Base-by-base conservation (phyloP, 2,888 invertebrate species). In the Heliconius ethilla region DNA sequence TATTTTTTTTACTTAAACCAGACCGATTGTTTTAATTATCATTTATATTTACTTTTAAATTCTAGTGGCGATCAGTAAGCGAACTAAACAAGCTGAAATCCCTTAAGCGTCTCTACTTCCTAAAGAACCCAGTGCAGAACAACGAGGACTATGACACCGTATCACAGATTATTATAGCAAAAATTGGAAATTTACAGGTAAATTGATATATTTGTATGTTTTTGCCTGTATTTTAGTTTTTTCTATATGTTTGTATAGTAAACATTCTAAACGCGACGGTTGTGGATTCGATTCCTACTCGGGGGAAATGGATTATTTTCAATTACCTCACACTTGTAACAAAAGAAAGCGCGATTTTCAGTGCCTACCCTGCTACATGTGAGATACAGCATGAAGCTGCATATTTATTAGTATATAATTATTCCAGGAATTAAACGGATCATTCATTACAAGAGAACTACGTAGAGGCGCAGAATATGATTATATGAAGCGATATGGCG, bases 401-500 rank as follows among this genome's bases (percentile, higher is more conserved):
- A 22, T 51, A 59, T n/a, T n/a, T n/a, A n/a, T 59, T 18, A 13
- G 15, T 75, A 75, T 63, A 37, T 18, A 59, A n/a, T n/a, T 67
- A 37, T 82, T 83, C 0, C 85, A 96, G 95, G 94, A 95, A 86
- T 90, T 98, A 25, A 98, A 97, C 91, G 97, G 97, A 59, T 96
- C 96, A 1, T 90, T 94, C 82, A 96, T 98, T 82, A 94, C 94
- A 0, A 87, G 94, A 0, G 96, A 96, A 78, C 96, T 97, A 79
- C 95, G 98, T 76, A 96, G 97, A 82, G 98, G 98, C 3, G 97
- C 98, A 0, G 98, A 99, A 86, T 97, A 98, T 80, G 99, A 99
- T 92, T 98, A 99, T 86, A 91, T 99, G 89, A 98, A 98, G 89
- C 95, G 96, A 33, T 96, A 96, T 89, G 97, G 97, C 0, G 90